Percentiles rank a stretch among this genome's conserved stretches.
These are phyloP conservation scores for Micromussa lordhowensis DNA, from an alignment of 92 coral and sea anemone genomes.

Conservation along the genomic window DNA sequence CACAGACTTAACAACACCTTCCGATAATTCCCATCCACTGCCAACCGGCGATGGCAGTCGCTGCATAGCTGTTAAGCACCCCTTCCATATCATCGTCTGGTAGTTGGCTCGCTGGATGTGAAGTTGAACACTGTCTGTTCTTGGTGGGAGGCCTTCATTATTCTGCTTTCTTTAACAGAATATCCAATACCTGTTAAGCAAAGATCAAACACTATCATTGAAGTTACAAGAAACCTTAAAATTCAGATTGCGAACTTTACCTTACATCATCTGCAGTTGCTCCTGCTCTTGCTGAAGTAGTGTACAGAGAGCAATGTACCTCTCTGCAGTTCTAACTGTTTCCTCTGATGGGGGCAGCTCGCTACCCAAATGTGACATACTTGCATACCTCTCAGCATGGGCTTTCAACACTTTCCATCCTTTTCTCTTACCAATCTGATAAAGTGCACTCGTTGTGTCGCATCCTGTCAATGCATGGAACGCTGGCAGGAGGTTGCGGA, in stretches of 20 bases:
- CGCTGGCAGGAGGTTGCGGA: slow-evolving; percentile 3
- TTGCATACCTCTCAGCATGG: slow-evolving; percentile 3
- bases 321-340: slow-evolving; percentile 33
- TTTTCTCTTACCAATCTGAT: slow-evolving; percentile 34
- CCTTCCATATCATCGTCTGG: slow-evolving; percentile 66
- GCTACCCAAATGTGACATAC: slow-evolving; percentile 33
- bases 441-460: slow-evolving; percentile 36
- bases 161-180: not conserved
- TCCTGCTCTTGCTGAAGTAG: too few species aligned
- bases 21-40: slow-evolving; percentile 69
- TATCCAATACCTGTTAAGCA: not conserved
- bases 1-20: slow-evolving; percentile 49
- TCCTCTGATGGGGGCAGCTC: slow-evolving; percentile 17
- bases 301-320: slow-evolving; percentile 43
- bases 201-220: not conserved
- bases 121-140: slow-evolving; percentile 56
- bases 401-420: slow-evolving; percentile 40
- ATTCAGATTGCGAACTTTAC: slow-evolving; percentile 25
- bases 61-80: slow-evolving; percentile 57
- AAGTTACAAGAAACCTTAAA: not conserved
- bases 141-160: slow-evolving; percentile 36
- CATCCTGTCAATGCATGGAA: slow-evolving; percentile 53
- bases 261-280: too few species aligned
- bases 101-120: slow-evolving; percentile 64
- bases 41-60: slow-evolving; percentile 67